Conservation (phyloP, 2,888 invertebrate species). For the Unio pictorum region DNA sequence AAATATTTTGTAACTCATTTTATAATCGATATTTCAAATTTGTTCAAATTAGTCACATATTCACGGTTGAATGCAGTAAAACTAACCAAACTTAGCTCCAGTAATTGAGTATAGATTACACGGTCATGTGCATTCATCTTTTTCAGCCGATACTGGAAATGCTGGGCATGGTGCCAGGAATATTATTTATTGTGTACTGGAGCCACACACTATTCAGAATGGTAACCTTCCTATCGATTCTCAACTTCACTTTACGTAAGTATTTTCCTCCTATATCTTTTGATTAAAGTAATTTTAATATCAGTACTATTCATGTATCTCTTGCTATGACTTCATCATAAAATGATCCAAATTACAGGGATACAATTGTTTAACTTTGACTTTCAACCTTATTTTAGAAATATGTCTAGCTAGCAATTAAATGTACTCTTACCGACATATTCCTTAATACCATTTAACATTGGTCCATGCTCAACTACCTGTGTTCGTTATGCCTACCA, state of each 20-base stretch:
- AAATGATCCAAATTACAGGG: background rate
- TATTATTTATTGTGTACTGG: slow-evolving; percentile 34
- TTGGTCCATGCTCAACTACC: background rate
- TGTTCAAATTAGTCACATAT: no score
- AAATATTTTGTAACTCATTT: no score
- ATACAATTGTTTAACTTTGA: background rate
- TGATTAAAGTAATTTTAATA: no score
- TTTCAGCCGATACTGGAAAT: slow-evolving; percentile 30
- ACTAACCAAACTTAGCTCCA: no score
- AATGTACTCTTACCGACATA: background rate
- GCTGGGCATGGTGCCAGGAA: slow-evolving; percentile 35
- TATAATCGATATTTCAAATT: no score
- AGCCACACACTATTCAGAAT: slow-evolving; percentile 18
- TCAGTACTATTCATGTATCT: background rate
- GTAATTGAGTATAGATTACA: no score
- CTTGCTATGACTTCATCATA: background rate
- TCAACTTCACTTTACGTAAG: slow-evolving; percentile 24
- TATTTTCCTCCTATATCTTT: no score
- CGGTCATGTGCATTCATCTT: no score
- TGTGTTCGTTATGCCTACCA: no score
- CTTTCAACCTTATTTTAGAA: no score
- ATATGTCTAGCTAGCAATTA: no score
- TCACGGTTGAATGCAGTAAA: no score
- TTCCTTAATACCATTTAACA: background rate
- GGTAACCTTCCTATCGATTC: slow-evolving; percentile 13